Evolutionary conservation across 2,113 vertebrate genomes (phyloP).

Genomic region (Ardeotis arabs): DNA sequence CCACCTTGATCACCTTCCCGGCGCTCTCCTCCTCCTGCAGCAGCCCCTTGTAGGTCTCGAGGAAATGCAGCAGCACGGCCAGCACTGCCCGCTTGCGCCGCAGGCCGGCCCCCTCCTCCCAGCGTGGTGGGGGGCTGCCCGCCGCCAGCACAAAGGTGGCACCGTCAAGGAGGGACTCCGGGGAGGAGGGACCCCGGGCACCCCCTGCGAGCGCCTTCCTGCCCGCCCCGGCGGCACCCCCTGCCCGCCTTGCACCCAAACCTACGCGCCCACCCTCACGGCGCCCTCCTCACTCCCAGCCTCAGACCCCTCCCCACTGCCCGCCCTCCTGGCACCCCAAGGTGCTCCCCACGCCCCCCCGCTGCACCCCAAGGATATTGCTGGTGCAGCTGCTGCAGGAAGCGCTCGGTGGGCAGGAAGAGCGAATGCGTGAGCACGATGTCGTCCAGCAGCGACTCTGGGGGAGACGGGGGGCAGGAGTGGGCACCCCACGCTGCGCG

Average conservation of each 20-base stretch:
- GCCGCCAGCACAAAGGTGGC: slow-evolving; percentile 73
- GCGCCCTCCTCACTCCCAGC: background rate
- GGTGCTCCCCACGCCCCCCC: background rate
- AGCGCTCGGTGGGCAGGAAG: slow-evolving; percentile 92
- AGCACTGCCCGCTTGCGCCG: slow-evolving; percentile 88
- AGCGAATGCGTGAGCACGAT: slow-evolving; percentile 95
- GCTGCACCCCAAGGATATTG: slow-evolving; percentile 86
- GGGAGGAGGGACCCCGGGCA: background rate
- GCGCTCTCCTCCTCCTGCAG: slow-evolving; percentile 91
- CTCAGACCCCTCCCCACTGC: background rate
- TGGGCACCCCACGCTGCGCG: background rate
- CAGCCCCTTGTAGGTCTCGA: slow-evolving; percentile 93
- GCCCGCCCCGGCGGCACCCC: background rate
- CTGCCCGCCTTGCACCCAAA: background rate
- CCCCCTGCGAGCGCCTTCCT: no score
- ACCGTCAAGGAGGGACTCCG: slow-evolving; percentile 65
- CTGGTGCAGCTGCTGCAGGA: slow-evolving; percentile 92
- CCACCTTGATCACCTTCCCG: slow-evolving; percentile 89
- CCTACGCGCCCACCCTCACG: background rate
- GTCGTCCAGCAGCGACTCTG: slow-evolving; percentile 92
- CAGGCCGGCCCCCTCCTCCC: slow-evolving; percentile 73
- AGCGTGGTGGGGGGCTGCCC: slow-evolving; percentile 12
- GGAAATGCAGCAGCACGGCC: slow-evolving; percentile 87
- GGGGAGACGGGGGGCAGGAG: background rate
- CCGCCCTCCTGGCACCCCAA: background rate